Conservation (phyloP, 2,113 vertebrate species). For the Pyrgilauda ruficollis region DNA sequence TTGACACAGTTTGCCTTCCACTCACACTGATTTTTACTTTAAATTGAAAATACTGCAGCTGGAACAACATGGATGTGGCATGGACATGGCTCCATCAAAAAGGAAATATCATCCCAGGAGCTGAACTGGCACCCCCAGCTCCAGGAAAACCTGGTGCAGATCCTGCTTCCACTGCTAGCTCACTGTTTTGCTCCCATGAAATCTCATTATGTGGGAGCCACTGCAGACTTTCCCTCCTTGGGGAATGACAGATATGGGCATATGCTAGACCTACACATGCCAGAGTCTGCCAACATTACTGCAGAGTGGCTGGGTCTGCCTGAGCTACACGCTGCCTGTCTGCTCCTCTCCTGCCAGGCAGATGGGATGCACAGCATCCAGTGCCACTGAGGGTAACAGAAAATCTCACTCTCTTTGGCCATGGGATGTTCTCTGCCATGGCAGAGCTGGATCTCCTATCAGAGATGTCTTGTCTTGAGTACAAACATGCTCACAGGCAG, state of each 20-base stretch:
- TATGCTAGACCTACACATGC: background rate
- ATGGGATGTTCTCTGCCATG: background rate
- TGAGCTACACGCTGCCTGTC: background rate
- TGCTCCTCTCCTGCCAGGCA: background rate
- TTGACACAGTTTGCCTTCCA: background rate
- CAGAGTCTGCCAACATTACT: background rate
- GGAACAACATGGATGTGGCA: background rate
- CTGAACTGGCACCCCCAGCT: background rate
- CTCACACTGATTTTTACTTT: background rate
- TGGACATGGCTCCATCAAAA: background rate
- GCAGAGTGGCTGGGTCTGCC: background rate
- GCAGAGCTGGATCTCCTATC: background rate
- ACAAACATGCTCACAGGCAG: background rate
- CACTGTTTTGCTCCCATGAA: background rate
- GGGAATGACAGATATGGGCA: too few species aligned
- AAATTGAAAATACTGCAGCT: background rate
- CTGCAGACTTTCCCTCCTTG: background rate
- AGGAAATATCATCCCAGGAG: background rate
- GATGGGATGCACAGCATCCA: accelerated
- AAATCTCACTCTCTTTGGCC: background rate
- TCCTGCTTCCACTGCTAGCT: background rate
- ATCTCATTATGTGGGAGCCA: background rate
- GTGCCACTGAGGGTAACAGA: background rate
- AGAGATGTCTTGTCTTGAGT: background rate
- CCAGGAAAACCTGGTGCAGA: background rate